Evolutionary conservation across 2,888 invertebrate genomes (phyloP), one percentile per base, ranked within the genome.

Genomic region (Pseudeuparius sepicola): DNA sequence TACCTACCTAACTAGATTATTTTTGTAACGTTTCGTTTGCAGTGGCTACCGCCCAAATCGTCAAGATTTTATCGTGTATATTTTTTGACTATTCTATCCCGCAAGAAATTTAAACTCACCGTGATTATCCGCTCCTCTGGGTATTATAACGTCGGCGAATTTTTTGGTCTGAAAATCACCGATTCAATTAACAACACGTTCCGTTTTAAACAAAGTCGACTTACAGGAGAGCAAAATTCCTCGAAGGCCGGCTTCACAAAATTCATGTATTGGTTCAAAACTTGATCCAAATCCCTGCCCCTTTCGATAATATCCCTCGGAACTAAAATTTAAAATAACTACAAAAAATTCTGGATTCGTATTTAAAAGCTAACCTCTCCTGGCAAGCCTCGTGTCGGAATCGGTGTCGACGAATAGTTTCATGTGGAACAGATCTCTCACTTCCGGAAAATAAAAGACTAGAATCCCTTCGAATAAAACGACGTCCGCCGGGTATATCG

Each of bases 201-300:
- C n/a, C n/a, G n/a, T n/a, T n/a, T n/a, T n/a, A n/a, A n/a, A n/a
- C n/a, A n/a, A n/a, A n/a, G n/a, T n/a, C n/a, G 11, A 71, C 77
- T 75, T 66, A 90, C 90, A 43, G 97, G 97, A 49, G 92, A 73
- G 60, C 96, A 97, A 66, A 97, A 97, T 64, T 96, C 96, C 60
- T 99, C 98, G 63, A 98, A 99, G 2, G 97, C 97, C n/a, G 97
- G 97, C 63, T 99, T 99, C 2, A 98, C 97, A 60, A 85, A 92
- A 54, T 85, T 88, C 79, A 92, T 94, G 63, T 98, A 98, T 59
- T 97, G 96, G 55, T 85, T 84, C 16, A 98, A 71, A 6, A 97
- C 92, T 51, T 89, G 85, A 54, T 96, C 93, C 56, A 98, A 66
- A 59, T 93, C 89, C 24, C 98, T 69, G 1, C 93, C 92, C 43